Conservation (phyloP, 1,140 invertebrate genomes). For the Conopomorpha cramerella region DNA sequence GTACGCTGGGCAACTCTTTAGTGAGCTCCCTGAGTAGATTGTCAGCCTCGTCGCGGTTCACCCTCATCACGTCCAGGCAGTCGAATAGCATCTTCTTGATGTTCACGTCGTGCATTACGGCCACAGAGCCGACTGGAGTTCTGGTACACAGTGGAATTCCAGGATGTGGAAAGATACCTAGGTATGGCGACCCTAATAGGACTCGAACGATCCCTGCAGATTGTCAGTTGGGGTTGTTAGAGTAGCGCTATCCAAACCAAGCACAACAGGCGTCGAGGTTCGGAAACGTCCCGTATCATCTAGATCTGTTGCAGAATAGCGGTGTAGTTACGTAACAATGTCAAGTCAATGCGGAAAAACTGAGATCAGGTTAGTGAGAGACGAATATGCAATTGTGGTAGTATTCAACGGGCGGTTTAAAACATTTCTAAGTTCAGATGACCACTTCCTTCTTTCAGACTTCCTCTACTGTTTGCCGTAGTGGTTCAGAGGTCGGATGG, state of each 20-base stretch:
- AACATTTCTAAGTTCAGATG: too few species aligned
- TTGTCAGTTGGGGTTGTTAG: not conserved
- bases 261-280: not conserved
- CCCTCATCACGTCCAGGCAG: conserved; percentile 33
- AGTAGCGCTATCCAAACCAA: too few species aligned
- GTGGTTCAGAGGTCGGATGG: too few species aligned
- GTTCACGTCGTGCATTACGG: conserved; percentile 21
- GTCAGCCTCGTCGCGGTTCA: conserved; percentile 30
- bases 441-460: too few species aligned
- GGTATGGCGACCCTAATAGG: too few species aligned
- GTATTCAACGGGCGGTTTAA: too few species aligned
- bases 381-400: too few species aligned
- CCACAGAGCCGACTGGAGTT: conserved; percentile 25
- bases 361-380: too few species aligned
- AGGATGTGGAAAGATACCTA: too few species aligned
- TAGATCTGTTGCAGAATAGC: not conserved
- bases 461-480: too few species aligned
- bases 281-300: not conserved
- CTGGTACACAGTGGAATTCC: conserved; percentile 12
- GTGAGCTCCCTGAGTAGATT: conserved; percentile 27
- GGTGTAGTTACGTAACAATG: not conserved
- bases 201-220: not conserved
- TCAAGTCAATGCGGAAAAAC: too few species aligned
- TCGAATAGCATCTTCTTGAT: conserved; percentile 35
- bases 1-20: conserved; percentile 21